Evolutionary conservation across 2,113 vertebrate species (phyloP).

Genomic region (Lathamus discolor): DNA sequence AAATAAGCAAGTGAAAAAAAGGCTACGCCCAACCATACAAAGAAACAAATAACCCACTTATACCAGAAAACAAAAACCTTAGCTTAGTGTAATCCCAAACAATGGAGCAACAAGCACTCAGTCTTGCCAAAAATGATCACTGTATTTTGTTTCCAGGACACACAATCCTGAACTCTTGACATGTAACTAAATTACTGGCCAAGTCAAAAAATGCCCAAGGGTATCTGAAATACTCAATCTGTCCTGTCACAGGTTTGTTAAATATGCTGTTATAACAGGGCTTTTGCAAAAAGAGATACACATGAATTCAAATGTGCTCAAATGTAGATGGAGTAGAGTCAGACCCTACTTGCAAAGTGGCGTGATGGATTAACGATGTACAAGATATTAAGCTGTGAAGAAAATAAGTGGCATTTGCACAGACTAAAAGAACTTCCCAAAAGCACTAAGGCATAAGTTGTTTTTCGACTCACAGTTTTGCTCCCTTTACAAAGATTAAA

Average conservation of each 20-base stretch:
- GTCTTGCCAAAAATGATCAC: not conserved
- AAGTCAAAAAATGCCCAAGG: not conserved
- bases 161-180: not conserved
- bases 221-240: not conserved
- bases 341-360: not conserved
- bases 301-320: not conserved
- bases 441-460: not conserved
- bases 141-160: not conserved
- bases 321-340: not conserved
- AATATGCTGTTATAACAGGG: not conserved
- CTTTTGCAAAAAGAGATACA: not conserved
- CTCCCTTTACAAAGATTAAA: not conserved
- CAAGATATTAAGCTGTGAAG: not conserved
- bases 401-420: not conserved
- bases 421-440: not conserved
- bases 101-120: not conserved
- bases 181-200: not conserved
- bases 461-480: not conserved
- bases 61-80: not conserved
- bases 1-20: not conserved
- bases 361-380: not conserved
- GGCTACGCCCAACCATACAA: fast-evolving
- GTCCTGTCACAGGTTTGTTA: not conserved
- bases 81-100: not conserved
- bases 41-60: not conserved